Conservation (phyloP, 37 sponge, comb jelly and placozoan species). For the Haliclona indistincta region DNA sequence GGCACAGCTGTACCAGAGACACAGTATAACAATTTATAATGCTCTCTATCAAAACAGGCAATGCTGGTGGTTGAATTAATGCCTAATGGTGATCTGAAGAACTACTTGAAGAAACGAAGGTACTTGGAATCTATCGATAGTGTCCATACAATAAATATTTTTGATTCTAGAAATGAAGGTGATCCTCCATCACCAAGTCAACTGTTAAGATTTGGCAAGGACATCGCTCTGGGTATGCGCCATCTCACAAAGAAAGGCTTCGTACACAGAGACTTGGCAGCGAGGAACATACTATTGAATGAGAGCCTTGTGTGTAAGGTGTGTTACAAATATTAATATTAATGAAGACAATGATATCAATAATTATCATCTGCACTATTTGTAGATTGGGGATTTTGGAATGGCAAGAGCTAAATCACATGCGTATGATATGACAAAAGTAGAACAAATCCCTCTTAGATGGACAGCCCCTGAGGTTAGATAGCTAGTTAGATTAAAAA, state of each 20-base stretch:
- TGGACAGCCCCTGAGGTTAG: constrained; percentile 67
- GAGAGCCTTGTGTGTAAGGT: constrained; percentile 38
- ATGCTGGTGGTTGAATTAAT: constrained; percentile 64
- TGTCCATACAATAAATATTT: not conserved
- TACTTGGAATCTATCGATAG: not conserved
- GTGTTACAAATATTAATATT: not conserved
- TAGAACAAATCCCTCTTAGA: constrained; percentile 42
- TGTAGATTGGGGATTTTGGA: constrained; percentile 62
- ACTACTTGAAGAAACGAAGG: not conserved
- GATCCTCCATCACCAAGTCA: constrained; percentile 8
- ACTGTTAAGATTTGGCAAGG: constrained; percentile 34
- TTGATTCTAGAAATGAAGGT: not conserved
- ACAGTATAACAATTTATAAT: too few species aligned
- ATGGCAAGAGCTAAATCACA: constrained; percentile 30
- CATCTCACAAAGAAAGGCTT: constrained; percentile 59
- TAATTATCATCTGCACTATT: not conserved
- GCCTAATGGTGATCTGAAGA: constrained; percentile 43
- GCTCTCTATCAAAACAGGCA: too few species aligned
- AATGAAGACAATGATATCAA: not conserved
- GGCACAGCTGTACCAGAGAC: too few species aligned
- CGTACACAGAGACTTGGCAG: constrained; percentile 78
- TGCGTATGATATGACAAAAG: constrained; percentile 19
- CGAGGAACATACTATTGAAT: constrained; percentile 66
- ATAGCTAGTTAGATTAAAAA: too few species aligned
- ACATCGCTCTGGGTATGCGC: constrained; percentile 64